Conservation (phyloP, 1,140 invertebrate species). For the Drosophila cardini region DNA sequence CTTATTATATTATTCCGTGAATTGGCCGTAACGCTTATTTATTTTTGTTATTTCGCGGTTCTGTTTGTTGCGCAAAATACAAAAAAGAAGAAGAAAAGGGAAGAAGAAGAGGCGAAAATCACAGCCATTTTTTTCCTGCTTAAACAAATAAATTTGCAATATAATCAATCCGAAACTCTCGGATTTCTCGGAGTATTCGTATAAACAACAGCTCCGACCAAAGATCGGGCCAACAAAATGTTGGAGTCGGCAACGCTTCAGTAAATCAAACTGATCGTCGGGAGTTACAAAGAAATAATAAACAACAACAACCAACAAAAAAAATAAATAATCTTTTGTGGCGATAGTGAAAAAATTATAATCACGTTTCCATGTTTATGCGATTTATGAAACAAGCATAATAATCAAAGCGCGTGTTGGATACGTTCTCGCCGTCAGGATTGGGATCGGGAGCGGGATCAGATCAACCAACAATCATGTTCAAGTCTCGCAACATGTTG, state of each 20-base stretch:
- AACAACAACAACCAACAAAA: background rate
- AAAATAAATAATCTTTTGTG: constrained; percentile 20
- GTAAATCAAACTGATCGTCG: constrained; percentile 4
- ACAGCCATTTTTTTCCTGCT: constrained; percentile 35
- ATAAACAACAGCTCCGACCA: constrained; percentile 5
- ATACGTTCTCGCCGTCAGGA: constrained; percentile 29
- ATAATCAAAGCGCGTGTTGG: constrained; percentile 53
- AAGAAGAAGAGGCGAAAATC: constrained; percentile 11
- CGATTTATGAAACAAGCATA: constrained; percentile 25
- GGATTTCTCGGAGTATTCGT: constrained; percentile 33
- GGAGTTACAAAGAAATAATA: constrained; percentile 11
- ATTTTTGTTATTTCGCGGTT: constrained; percentile 38
- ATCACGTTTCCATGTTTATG: constrained; percentile 15
- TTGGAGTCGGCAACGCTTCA: constrained; percentile 38
- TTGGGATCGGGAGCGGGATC: constrained; percentile 31
- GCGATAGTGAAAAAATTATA: constrained; percentile 27
- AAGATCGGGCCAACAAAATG: constrained; percentile 19
- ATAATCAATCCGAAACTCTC: constrained; percentile 12
- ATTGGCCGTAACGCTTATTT: constrained; percentile 43
- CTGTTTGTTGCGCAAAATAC: constrained; percentile 31
- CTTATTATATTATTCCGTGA: constrained; percentile 50
- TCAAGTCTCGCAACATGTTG: constrained; percentile 19
- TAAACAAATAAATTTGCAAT: constrained; percentile 39
- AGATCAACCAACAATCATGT: constrained; percentile 18
- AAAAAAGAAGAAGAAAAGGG: no score